Evolutionary conservation across 2,888 invertebrate species (phyloP), one percentile per base, ranked within the genome.

Genomic region (Pyralis farinalis): DNA sequence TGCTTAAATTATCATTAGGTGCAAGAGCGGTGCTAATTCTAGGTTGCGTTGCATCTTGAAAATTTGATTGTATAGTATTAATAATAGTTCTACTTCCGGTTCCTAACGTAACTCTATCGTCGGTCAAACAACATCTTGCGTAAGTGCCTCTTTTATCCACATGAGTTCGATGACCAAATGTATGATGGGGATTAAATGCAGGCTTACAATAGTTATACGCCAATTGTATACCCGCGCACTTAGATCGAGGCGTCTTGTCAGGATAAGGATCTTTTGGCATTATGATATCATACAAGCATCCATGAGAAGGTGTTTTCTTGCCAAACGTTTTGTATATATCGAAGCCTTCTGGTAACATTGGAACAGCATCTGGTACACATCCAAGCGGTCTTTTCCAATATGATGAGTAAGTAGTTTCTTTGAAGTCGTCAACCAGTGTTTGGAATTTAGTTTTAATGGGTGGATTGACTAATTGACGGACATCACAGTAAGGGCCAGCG

Each of bases 101-200:
- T 42, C 90, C 91, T 55, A 55, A 52, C 44, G 63, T 36, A 9
- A 67, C 63, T 48, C 66, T 72, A 34, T 82, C 78, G 49, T 86
- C 82, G 30, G 75, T 73, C 8, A 88, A 2, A 53, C 90, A 90
- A 53, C 80, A 79, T 50, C 62, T 76, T n/a, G 79, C 86, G 55
- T 83, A 79, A 20, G 65, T 77, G 8, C 91, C 91, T 46, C 87
- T 68, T 42, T 80, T 82, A 55, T 91, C 91, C 12, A 76, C 69
- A 32, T 58, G 63, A 1, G 78, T 78, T 51, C 72, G 74, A 44
- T 74, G 54, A 0, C 92, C 91, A 53, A 68, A 91, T 1, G 84
- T 79, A 34, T 80, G 55, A 32, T 88, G 63, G 3, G 78, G 63
- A 34, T 80, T 60, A 53, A 63, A 91, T 9, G 90, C 59, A 6